Conservation (phyloP, 2,797 vertebrate genomes). For the Parauchenoglanis ngamensis region DNA sequence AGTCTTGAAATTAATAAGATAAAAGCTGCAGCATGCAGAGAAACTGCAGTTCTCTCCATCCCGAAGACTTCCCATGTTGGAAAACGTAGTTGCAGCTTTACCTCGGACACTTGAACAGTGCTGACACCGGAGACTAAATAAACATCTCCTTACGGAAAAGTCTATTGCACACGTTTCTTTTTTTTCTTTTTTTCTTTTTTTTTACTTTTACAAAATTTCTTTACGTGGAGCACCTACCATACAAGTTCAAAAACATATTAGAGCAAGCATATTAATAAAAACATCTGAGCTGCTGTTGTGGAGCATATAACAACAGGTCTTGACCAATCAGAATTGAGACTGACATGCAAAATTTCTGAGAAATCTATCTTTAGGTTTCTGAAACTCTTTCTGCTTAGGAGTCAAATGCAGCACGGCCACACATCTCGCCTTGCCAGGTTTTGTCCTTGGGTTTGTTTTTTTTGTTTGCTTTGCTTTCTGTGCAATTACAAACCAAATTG, state of each 20-base stretch:
- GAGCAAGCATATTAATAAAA: background rate
- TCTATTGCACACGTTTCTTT: background rate
- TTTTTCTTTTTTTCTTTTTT: no score
- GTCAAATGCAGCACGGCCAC: background rate
- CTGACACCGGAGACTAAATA: background rate
- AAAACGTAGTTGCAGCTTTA: background rate
- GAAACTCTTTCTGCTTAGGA: background rate
- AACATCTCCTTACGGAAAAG: background rate
- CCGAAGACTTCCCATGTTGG: background rate
- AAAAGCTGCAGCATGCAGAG: background rate
- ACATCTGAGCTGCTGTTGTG: background rate
- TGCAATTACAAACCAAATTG: background rate
- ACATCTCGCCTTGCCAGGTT: background rate
- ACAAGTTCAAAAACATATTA: background rate
- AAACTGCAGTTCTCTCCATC: background rate
- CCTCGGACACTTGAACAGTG: background rate
- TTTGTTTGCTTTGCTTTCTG: background rate
- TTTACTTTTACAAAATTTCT: background rate
- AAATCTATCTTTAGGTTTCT: slow-evolving; percentile 6
- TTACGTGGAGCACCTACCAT: background rate
- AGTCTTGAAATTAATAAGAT: background rate
- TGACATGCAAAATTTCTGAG: background rate
- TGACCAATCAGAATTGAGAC: background rate
- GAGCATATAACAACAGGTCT: background rate
- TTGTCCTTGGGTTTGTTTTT: background rate